phyloP scores from a whole-genome alignment of 2,888 invertebrate genomes.

The Ditylenchus weischeri region DNA sequence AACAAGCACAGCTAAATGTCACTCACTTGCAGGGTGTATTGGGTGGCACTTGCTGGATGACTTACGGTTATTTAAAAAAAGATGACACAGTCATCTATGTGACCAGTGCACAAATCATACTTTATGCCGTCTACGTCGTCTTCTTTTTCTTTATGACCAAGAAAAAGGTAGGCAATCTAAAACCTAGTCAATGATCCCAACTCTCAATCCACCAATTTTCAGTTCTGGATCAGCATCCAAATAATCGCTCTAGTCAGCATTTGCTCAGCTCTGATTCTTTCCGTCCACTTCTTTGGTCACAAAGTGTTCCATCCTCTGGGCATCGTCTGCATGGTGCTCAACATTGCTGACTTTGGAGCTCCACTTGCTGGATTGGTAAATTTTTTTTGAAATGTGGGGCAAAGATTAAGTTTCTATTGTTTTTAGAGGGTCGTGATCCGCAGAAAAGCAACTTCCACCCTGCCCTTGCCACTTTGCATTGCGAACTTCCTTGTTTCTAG shows the following conservation, averaged over 20 bases:
- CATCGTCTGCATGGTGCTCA: slow-evolving; percentile 68
- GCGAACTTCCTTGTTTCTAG: slow-evolving; percentile 79
- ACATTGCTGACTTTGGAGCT: slow-evolving; percentile 77
- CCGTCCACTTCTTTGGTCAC: slow-evolving; percentile 51
- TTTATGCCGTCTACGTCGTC: slow-evolving; percentile 52
- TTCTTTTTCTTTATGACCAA: slow-evolving; percentile 58
- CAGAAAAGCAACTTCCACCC: slow-evolving; percentile 77
- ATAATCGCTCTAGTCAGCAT: slow-evolving; percentile 44
- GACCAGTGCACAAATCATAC: slow-evolving; percentile 51
- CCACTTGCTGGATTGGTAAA: slow-evolving; percentile 74
- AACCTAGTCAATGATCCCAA: neutral
- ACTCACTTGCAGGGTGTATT: slow-evolving; percentile 36
- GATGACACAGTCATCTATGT: slow-evolving; percentile 53
- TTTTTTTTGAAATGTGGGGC: slow-evolving; percentile 2
- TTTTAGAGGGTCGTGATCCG: slow-evolving; percentile 73
- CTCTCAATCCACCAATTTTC: slow-evolving; percentile 17
- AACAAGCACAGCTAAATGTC: no score
- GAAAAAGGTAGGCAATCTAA: slow-evolving; percentile 45
- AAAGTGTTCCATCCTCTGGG: slow-evolving; percentile 66
- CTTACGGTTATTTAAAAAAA: slow-evolving; percentile 53
- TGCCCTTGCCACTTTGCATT: slow-evolving; percentile 84
- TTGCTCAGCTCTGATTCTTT: slow-evolving; percentile 41
- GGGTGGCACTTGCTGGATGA: slow-evolving; percentile 56
- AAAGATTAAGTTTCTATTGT: neutral
- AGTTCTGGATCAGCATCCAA: slow-evolving; percentile 56